phyloP scores from a whole-genome alignment of 1,140 invertebrate genomes.

The Drosophila watanabei region DNA sequence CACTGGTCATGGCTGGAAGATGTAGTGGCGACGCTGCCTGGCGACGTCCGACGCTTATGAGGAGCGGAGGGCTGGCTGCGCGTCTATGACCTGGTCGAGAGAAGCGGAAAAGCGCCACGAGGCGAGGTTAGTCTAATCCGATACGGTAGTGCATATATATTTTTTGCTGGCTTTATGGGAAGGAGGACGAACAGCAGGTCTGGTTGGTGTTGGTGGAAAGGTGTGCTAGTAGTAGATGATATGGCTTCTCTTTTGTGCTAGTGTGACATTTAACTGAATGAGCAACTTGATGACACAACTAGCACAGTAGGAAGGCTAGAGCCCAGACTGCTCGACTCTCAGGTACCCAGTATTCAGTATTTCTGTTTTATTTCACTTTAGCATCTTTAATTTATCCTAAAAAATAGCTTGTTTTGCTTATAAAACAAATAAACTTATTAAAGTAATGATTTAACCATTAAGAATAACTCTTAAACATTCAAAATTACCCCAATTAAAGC shows the following conservation, averaged over 20 bases:
- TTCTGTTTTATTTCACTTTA: too few species aligned
- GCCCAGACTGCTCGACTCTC: not conserved
- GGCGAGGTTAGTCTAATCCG: constrained; percentile 27
- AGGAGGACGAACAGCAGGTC: constrained; percentile 7
- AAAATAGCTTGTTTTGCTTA: not conserved
- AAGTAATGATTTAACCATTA: not conserved
- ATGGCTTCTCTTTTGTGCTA: constrained; percentile 61
- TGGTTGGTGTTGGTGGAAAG: not conserved
- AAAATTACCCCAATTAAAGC: not conserved
- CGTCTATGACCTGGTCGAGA: constrained; percentile 43
- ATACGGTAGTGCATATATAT: not conserved
- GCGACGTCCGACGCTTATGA: constrained; percentile 43
- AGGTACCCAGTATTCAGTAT: not conserved
- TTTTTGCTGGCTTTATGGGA: constrained; percentile 4
- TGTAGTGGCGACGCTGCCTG: constrained; percentile 51
- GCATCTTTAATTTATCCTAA: too few species aligned
- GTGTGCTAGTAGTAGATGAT: constrained; percentile 49
- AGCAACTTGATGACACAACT: constrained; percentile 6
- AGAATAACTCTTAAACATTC: not conserved
- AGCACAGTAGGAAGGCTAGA: not conserved
- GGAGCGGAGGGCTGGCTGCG: not conserved
- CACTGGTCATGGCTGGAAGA: constrained; percentile 46
- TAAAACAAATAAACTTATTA: not conserved
- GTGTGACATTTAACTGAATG: constrained; percentile 40
- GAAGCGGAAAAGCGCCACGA: not conserved